Percentiles rank a stretch among this genome's conserved stretches.
phyloP scores from a whole-genome alignment of 2,113 vertebrate genomes.

The Bambusicola thoracicus region DNA sequence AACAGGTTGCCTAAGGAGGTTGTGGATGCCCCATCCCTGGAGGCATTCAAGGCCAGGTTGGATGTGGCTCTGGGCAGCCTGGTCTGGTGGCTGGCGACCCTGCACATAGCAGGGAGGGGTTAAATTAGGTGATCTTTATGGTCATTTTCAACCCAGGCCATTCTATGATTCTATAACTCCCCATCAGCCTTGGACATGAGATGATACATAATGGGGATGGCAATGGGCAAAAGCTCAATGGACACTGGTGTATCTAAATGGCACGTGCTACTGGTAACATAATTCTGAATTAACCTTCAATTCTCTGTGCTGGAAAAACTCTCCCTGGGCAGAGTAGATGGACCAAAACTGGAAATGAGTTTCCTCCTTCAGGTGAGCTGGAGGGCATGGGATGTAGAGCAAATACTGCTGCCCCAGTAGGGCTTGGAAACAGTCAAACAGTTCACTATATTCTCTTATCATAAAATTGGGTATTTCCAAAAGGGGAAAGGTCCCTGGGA shows the following conservation, averaged over 20 bases:
- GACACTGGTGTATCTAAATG: not conserved
- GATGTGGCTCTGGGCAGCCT: too few relatives aligned
- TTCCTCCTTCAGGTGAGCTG: slow-evolving; percentile 27
- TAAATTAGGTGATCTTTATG: too few relatives aligned
- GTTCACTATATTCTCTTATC: slow-evolving; percentile 43
- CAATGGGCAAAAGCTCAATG: slow-evolving; percentile 37
- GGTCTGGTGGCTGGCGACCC: too few relatives aligned
- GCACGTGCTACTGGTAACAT: slow-evolving; percentile 10
- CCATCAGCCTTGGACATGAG: slow-evolving; percentile 11
- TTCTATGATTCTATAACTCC: not conserved
- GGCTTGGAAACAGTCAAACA: not conserved
- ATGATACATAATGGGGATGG: not conserved
- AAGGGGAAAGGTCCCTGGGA: slow-evolving; percentile 46
- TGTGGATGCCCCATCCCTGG: too few relatives aligned
- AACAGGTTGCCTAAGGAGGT: not conserved
- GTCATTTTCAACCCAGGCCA: too few relatives aligned
- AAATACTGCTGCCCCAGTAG: not conserved
- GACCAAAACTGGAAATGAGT: not conserved
- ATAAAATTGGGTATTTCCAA: slow-evolving; percentile 36
- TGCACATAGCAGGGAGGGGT: too few relatives aligned
- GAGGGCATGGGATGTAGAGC: not conserved
- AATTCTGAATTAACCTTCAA: slow-evolving; percentile 10
- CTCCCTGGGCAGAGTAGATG: not conserved
- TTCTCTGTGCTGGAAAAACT: not conserved
- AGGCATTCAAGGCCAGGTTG: too few relatives aligned